Evolutionary conservation across 2,797 vertebrate species (phyloP).

Genomic region (Etheostoma nigrum): DNA sequence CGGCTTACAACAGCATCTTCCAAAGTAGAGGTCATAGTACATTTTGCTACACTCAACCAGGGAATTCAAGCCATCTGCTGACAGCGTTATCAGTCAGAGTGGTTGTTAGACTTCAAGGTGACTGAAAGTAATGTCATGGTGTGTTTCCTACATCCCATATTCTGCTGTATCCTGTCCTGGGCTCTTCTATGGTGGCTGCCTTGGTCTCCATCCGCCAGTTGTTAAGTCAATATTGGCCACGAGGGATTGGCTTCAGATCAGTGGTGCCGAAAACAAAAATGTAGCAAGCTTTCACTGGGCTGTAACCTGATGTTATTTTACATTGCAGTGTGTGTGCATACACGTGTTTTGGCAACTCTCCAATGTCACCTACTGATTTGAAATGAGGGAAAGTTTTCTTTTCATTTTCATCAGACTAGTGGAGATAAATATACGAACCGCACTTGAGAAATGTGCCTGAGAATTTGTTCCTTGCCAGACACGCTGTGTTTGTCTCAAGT

Average conservation of each 20-base stretch:
- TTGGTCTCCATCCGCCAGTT: conserved; percentile 37
- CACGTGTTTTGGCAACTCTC: conserved; percentile 34
- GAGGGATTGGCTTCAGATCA: conserved; percentile 68
- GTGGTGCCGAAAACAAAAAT: conserved; percentile 62
- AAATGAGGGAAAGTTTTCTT: conserved; percentile 24
- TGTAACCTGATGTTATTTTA: conserved; percentile 57
- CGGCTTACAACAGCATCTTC: conserved; percentile 19
- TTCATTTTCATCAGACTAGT: conserved; percentile 17
- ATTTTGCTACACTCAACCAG: conserved; percentile 28
- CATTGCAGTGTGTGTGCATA: conserved; percentile 35
- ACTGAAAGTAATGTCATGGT: conserved; percentile 55
- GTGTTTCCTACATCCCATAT: conserved; percentile 35
- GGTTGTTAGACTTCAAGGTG: conserved; percentile 54
- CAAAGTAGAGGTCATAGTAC: conserved; percentile 37
- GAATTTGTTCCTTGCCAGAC: conserved; percentile 35
- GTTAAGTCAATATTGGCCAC: conserved; percentile 65
- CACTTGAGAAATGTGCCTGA: conserved; percentile 29
- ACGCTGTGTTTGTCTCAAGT: conserved; percentile 16
- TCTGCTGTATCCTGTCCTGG: conserved; percentile 36
- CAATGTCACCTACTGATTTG: conserved; percentile 35
- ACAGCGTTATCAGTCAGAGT: conserved; percentile 37
- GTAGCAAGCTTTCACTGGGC: conserved; percentile 30
- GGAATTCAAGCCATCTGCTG: conserved; percentile 44
- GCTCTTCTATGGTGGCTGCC: conserved; percentile 28
- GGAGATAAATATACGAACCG: conserved; percentile 28